A percentile compares a stretch with the other conserved stretches of the same genome.
Evolutionary conservation across 2,888 invertebrate species (phyloP).

Genomic region (Drosophila neotestacea): DNA sequence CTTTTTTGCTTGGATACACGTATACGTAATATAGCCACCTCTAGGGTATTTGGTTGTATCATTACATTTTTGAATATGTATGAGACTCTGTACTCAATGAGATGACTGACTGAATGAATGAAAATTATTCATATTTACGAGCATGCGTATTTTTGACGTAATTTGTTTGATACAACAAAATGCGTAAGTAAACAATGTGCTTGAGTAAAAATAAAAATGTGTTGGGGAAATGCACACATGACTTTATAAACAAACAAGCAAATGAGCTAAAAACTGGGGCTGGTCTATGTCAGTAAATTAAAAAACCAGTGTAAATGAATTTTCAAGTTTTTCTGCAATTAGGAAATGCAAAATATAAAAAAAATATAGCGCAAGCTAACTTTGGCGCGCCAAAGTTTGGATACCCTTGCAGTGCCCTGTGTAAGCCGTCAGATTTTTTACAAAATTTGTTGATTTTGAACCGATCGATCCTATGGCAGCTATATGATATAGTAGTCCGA

Average conservation of each 20-base stretch:
- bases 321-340: constrained; percentile 2
- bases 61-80: constrained; percentile 21
- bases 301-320: not conserved
- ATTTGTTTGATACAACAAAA: constrained; percentile 47
- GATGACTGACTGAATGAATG: constrained; percentile 39
- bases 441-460: too few species aligned
- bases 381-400: too few species aligned
- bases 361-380: too few species aligned
- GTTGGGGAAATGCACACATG: constrained; percentile 10
- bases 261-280: not conserved
- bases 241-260: constrained; percentile 36
- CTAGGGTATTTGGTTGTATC: not conserved
- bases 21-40: constrained; percentile 19
- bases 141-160: constrained; percentile 22
- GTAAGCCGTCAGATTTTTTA: too few species aligned
- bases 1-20: constrained; percentile 10
- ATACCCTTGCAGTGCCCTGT: too few species aligned
- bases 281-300: not conserved
- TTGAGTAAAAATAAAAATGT: constrained; percentile 1
- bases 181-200: constrained; percentile 32
- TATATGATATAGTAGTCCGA: too few species aligned
- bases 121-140: constrained; percentile 34
- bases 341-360: not conserved
- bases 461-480: too few species aligned
- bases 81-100: not conserved